Percentiles rank a stretch among this genome's conserved stretches.
Conservation (phyloP, 2,113 vertebrate species). For the Varanus komodoensis region DNA sequence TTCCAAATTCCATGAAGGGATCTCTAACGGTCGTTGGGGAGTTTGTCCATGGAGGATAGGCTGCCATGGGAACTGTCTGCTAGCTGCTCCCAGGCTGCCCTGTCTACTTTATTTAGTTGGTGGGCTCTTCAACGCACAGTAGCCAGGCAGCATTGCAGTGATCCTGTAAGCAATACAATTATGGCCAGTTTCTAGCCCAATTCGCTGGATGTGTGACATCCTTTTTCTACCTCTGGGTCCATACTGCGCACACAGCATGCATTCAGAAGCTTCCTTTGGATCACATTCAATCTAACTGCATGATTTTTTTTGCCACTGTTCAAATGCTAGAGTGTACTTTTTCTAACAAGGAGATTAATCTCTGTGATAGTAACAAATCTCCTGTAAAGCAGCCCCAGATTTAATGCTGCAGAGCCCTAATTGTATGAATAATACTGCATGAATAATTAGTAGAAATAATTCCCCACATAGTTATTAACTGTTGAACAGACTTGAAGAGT, state of each 20-base stretch:
- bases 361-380: not conserved
- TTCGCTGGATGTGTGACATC: not conserved
- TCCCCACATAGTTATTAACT: not conserved
- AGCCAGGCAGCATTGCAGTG: not conserved
- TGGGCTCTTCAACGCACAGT: not conserved
- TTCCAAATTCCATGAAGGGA: too few species aligned
- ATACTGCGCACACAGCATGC: not conserved
- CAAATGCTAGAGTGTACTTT: not conserved
- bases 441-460: conserved; percentile 6
- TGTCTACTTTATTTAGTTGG: not conserved
- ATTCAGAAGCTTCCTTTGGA: not conserved
- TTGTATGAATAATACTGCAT: conserved; percentile 1
- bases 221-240: not conserved
- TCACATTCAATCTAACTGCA: too few species aligned
- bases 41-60: not conserved
- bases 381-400: not conserved
- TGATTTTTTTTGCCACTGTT: not conserved
- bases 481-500: not conserved
- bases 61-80: not conserved
- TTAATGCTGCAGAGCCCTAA: not conserved
- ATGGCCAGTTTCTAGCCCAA: not conserved
- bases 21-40: not conserved
- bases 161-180: not conserved
- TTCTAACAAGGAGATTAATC: not conserved
- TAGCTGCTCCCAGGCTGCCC: too few species aligned